Conservation (phyloP, 2,113 vertebrate genomes). For the Ramphastos sulfuratus region DNA sequence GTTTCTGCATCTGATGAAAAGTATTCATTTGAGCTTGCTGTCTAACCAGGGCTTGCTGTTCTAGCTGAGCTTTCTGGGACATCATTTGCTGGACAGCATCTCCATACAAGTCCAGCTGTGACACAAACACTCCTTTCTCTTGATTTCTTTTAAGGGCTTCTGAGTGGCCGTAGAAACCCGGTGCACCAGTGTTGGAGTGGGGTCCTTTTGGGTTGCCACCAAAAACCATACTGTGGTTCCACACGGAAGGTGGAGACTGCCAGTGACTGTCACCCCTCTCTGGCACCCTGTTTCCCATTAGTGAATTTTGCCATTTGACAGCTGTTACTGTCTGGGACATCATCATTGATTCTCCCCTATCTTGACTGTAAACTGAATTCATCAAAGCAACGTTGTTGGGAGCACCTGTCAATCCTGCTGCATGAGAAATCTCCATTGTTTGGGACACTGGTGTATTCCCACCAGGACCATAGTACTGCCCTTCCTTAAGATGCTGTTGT, state of each 20-base stretch:
- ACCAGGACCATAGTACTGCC: slow-evolving; percentile 81
- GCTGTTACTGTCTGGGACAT: slow-evolving; percentile 87
- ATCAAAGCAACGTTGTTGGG: slow-evolving; percentile 82
- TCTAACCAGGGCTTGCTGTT: slow-evolving; percentile 77
- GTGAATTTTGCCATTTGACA: slow-evolving; percentile 79
- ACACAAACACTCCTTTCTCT: slow-evolving; percentile 81
- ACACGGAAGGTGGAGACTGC: slow-evolving; percentile 83
- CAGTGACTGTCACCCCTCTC: slow-evolving; percentile 84
- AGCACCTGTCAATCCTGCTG: slow-evolving; percentile 72
- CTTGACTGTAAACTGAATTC: slow-evolving; percentile 89
- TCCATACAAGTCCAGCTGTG: slow-evolving; percentile 80
- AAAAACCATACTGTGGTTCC: slow-evolving; percentile 85
- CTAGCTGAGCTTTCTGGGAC: slow-evolving; percentile 77
- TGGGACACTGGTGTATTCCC: slow-evolving; percentile 72
- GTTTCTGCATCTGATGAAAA: slow-evolving; percentile 82
- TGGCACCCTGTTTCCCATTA: slow-evolving; percentile 84
- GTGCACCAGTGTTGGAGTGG: slow-evolving; percentile 69
- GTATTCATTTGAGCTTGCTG: slow-evolving; percentile 79
- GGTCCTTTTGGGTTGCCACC: slow-evolving; percentile 76
- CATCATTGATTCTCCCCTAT: slow-evolving; percentile 86
- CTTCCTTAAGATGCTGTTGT: slow-evolving; percentile 82
- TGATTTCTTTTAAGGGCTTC: slow-evolving; percentile 77
- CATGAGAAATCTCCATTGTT: slow-evolving; percentile 75
- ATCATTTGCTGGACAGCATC: slow-evolving; percentile 82
- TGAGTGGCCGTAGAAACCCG: slow-evolving; percentile 78